Percentiles rank a stretch among this genome's conserved stretches.
Conservation (phyloP, 2,113 vertebrate species). For the Odocoileus virginianus region DNA sequence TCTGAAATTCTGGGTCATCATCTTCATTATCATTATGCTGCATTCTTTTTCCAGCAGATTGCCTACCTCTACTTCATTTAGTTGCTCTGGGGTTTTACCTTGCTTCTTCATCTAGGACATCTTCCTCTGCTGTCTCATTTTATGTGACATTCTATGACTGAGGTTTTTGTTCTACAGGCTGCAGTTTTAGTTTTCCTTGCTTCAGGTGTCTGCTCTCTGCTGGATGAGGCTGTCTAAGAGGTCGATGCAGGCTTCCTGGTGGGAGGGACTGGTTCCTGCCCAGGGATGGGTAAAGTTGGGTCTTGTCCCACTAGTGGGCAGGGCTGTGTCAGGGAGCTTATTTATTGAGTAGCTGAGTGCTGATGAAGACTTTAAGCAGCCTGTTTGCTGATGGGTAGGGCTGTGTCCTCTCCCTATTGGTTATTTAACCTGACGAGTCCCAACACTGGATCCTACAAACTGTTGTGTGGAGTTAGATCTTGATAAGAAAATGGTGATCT, state of each 20-base stretch:
- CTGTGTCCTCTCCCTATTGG: neutral
- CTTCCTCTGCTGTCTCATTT: neutral
- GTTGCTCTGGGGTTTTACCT: neutral
- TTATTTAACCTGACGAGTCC: neutral
- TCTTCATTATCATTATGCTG: neutral
- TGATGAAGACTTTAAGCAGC: neutral
- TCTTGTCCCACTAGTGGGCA: neutral
- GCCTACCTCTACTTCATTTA: neutral
- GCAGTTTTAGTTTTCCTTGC: neutral
- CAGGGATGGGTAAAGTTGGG: neutral
- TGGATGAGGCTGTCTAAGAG: neutral
- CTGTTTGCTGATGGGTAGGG: neutral
- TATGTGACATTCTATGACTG: neutral
- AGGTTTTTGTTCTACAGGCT: neutral
- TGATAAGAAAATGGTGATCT: neutral
- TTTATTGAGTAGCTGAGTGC: neutral
- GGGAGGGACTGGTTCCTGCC: neutral
- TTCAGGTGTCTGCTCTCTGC: neutral
- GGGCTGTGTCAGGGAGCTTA: neutral
- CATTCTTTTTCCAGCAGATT: neutral
- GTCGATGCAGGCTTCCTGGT: neutral
- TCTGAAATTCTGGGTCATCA: neutral
- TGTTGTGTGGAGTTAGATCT: neutral
- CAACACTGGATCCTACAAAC: neutral
- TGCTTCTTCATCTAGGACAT: neutral